Evolutionary conservation across 2,888 invertebrate species (phyloP).

Genomic region (Lysandra bellargus): DNA sequence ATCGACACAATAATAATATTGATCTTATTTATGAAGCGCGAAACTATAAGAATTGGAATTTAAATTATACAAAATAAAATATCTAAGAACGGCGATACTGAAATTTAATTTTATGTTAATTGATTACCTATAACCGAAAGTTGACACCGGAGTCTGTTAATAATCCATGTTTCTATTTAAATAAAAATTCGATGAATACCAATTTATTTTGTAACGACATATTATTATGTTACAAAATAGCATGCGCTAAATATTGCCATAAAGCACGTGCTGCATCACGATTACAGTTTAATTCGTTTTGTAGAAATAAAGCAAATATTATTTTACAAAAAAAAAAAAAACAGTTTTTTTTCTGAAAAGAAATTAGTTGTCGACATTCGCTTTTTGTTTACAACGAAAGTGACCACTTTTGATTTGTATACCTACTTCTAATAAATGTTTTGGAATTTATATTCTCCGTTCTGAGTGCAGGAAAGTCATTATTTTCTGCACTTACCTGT

Average conservation of each 20-base stretch:
- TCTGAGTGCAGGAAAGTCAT: too few species aligned
- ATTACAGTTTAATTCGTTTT: constrained; percentile 3
- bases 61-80: constrained; percentile 14
- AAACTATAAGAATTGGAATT: background rate
- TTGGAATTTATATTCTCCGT: too few species aligned
- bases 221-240: background rate
- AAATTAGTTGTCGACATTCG: too few species aligned
- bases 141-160: constrained; percentile 5
- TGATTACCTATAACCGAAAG: constrained; percentile 16
- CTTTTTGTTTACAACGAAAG: too few species aligned
- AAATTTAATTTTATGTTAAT: constrained; percentile 9
- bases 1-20: background rate
- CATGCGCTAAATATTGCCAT: constrained; percentile 12
- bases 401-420: too few species aligned
- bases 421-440: too few species aligned
- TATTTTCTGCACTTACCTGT: too few species aligned
- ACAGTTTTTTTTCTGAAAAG: too few species aligned
- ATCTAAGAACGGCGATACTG: background rate
- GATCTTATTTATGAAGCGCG: background rate
- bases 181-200: constrained; percentile 23
- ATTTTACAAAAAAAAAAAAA: background rate
- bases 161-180: constrained; percentile 28
- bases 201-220: constrained; percentile 14
- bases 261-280: constrained; percentile 16
- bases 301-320: background rate